These are phyloP conservation scores for Ctenodactylus gundi DNA, from an alignment of 2,113 vertebrate genomes.

Conservation along the genomic window DNA sequence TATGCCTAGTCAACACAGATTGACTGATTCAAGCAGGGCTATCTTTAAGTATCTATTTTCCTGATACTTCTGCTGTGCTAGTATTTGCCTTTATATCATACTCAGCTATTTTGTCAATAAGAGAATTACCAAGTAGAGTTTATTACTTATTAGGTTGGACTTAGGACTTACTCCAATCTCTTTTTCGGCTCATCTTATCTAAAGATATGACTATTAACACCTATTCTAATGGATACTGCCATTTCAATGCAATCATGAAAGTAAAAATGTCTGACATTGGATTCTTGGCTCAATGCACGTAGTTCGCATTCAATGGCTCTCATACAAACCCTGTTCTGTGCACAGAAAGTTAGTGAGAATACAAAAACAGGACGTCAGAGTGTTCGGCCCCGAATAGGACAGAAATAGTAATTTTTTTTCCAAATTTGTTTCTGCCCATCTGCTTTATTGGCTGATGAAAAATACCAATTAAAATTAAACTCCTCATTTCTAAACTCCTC, in stretches of 20 bases:
- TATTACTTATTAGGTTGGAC: background rate
- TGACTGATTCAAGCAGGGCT: background rate
- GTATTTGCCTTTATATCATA: background rate
- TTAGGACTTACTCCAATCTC: background rate
- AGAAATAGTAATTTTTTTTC: background rate
- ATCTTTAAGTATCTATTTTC: background rate
- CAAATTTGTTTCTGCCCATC: background rate
- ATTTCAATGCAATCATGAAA: background rate
- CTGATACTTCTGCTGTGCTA: background rate
- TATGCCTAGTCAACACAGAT: background rate
- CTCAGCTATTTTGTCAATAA: background rate
- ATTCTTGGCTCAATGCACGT: background rate
- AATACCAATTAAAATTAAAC: background rate
- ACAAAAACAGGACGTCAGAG: conserved; percentile 3
- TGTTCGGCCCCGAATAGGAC: background rate
- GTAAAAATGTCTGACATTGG: background rate
- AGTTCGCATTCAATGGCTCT: background rate
- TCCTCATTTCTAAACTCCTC: background rate
- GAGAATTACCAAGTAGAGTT: background rate
- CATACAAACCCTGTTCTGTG: background rate
- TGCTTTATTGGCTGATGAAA: background rate
- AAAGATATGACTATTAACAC: background rate
- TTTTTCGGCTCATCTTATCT: too few species aligned
- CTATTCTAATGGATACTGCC: background rate
- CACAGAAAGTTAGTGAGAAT: background rate